phyloP scores from a whole-genome alignment of 2,113 vertebrate genomes.

The Lanius collurio region DNA sequence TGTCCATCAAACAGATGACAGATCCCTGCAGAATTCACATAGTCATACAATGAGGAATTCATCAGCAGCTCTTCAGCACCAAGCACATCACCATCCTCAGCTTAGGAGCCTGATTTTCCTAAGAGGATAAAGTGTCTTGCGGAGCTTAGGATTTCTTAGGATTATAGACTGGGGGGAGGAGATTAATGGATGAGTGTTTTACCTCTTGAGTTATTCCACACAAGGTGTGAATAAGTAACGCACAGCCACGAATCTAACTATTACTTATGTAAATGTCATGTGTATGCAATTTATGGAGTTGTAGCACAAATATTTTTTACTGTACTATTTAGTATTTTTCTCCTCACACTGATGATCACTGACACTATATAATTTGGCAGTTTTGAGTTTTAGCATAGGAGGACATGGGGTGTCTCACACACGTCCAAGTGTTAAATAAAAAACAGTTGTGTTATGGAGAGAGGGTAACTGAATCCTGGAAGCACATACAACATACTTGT shows the following conservation, averaged over 20 bases:
- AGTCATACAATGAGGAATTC: neutral
- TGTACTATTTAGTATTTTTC: neutral
- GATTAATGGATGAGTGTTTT: slow-evolving; percentile 24
- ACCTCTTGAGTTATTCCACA: neutral
- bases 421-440: slow-evolving; percentile 53
- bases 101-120: neutral
- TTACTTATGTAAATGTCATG: slow-evolving; percentile 33
- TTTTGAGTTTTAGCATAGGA: neutral
- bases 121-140: neutral
- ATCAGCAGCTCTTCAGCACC: neutral
- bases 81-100: neutral
- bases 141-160: slow-evolving; percentile 2
- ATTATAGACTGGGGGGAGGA: neutral
- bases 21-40: neutral
- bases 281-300: neutral
- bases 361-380: neutral
- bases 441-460: slow-evolving; percentile 51
- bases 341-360: neutral
- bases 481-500: slow-evolving; percentile 34
- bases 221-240: slow-evolving; percentile 32
- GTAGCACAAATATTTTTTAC: neutral
- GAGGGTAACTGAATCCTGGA: slow-evolving; percentile 54
- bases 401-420: neutral
- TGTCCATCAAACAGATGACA: neutral
- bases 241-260: neutral